phyloP scores from a whole-genome alignment of 2,888 invertebrate species.

The Platycheirus rosarum region DNA sequence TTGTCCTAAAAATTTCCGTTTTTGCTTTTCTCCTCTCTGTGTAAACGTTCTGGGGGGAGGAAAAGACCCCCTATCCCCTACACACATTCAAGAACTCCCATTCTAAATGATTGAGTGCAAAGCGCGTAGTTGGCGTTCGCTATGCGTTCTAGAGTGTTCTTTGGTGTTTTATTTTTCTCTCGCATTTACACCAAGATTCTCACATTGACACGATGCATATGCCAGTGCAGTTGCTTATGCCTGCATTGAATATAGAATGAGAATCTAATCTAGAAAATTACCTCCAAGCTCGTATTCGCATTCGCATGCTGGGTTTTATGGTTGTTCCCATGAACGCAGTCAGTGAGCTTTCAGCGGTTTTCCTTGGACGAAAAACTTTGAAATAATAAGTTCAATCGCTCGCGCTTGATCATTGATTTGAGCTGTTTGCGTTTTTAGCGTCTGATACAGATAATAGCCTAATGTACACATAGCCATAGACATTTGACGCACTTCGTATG shows the following conservation, averaged over 20 bases:
- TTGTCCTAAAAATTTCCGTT: slow-evolving; percentile 74
- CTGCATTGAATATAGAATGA: slow-evolving; percentile 59
- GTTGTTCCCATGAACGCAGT: slow-evolving; percentile 72
- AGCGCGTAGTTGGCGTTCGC: slow-evolving; percentile 68
- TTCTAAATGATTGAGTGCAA: slow-evolving; percentile 72
- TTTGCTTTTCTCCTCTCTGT: slow-evolving; percentile 56
- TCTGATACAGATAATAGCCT: slow-evolving; percentile 22
- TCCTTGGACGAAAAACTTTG: slow-evolving; percentile 74
- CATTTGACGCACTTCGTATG: slow-evolving; percentile 60
- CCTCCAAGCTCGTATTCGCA: slow-evolving; percentile 65
- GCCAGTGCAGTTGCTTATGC: slow-evolving; percentile 39
- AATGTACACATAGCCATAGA: slow-evolving; percentile 13
- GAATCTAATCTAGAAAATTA: slow-evolving; percentile 74
- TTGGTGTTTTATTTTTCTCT: slow-evolving; percentile 31
- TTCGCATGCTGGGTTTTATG: not conserved
- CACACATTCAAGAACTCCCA: slow-evolving; percentile 52
- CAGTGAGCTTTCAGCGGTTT: slow-evolving; percentile 74
- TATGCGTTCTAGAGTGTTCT: slow-evolving; percentile 63
- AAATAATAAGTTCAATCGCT: slow-evolving; percentile 73
- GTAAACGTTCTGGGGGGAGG: not conserved
- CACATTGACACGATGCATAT: slow-evolving; percentile 15
- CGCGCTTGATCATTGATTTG: slow-evolving; percentile 57
- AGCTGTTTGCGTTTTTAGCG: slow-evolving; percentile 8
- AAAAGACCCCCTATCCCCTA: not conserved
- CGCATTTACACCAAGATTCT: slow-evolving; percentile 39